A percentile compares a stretch with the other conserved stretches of the same genome.
Conservation (phyloP, 2,113 vertebrate genomes). For the Peromyscus polionotus region DNA sequence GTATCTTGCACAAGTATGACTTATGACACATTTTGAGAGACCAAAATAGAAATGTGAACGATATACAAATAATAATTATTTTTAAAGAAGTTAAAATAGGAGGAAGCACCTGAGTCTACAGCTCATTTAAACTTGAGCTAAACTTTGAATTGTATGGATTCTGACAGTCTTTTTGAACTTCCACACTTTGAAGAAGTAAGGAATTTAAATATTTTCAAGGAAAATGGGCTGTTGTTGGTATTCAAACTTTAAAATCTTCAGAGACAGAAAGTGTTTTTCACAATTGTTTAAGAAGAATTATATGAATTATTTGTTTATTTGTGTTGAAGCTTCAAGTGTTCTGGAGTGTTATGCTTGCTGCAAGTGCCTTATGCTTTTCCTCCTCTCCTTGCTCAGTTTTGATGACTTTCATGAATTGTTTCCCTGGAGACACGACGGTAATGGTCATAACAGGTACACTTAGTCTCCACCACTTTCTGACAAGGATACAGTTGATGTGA, state of each 20-base stretch:
- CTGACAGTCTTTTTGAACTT: slow-evolving; percentile 21
- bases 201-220: slow-evolving; percentile 42
- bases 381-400: slow-evolving; percentile 27
- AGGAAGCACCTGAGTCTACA: background rate
- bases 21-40: background rate
- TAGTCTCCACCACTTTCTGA: slow-evolving; percentile 67
- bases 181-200: slow-evolving; percentile 44
- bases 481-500: slow-evolving; percentile 64
- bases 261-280: background rate
- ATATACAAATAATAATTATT: slow-evolving; percentile 4
- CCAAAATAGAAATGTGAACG: slow-evolving; percentile 43
- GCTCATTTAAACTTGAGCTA: slow-evolving; percentile 57
- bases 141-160: background rate
- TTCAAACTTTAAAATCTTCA: slow-evolving; percentile 47
- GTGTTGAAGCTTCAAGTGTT: slow-evolving; percentile 55
- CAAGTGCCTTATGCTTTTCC: background rate
- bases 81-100: slow-evolving; percentile 17
- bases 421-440: slow-evolving; percentile 72
- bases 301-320: slow-evolving; percentile 51
- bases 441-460: slow-evolving; percentile 69
- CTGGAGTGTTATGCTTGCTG: slow-evolving; percentile 42
- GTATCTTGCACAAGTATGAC: background rate
- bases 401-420: slow-evolving; percentile 65
- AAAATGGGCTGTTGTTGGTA: slow-evolving; percentile 14
- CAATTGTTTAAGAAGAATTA: slow-evolving; percentile 29